phyloP scores from a whole-genome alignment of 2,888 invertebrate species.

The Eulithis testata region DNA sequence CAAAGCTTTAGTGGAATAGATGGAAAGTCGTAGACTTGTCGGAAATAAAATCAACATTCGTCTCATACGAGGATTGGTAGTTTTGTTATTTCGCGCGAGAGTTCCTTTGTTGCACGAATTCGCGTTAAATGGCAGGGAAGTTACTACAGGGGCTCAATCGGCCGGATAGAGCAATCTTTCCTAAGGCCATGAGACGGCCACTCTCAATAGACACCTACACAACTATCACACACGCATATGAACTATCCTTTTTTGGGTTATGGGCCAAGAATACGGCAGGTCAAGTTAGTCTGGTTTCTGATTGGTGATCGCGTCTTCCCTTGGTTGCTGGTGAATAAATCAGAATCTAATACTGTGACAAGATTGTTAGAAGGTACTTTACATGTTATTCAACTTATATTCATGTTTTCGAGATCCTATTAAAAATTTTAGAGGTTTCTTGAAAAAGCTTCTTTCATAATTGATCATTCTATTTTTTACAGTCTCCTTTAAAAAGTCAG shows the following conservation, averaged over 20 bases:
- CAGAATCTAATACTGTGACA: constrained; percentile 79
- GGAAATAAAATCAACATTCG: constrained; percentile 54
- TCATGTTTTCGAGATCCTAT: constrained; percentile 9
- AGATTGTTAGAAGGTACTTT: constrained; percentile 70
- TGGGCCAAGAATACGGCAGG: constrained; percentile 48
- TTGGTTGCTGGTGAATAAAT: constrained; percentile 73
- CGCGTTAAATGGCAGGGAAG: constrained; percentile 83
- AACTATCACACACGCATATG: constrained; percentile 43
- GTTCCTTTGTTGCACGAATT: constrained; percentile 80
- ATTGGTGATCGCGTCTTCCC: constrained; percentile 70
- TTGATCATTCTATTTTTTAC: too few relatives aligned
- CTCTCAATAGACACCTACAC: constrained; percentile 57
- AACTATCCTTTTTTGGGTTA: constrained; percentile 9
- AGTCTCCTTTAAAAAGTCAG: too few relatives aligned
- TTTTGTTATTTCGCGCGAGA: constrained; percentile 82
- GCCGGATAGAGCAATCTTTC: constrained; percentile 79
- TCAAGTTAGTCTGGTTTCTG: constrained; percentile 57
- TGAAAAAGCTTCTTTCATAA: too few relatives aligned
- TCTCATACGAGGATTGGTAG: constrained; percentile 70
- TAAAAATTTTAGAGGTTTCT: too few relatives aligned
- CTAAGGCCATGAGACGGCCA: constrained; percentile 75
- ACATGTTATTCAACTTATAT: constrained; percentile 71
- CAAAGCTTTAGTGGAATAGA: constrained; percentile 3
- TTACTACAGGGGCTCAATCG: constrained; percentile 81
- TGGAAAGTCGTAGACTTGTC: constrained; percentile 29